Evolutionary conservation across 2,888 invertebrate genomes (phyloP), one percentile per base, ranked within the genome.

Genomic region (Rhogogaster chlorosoma): DNA sequence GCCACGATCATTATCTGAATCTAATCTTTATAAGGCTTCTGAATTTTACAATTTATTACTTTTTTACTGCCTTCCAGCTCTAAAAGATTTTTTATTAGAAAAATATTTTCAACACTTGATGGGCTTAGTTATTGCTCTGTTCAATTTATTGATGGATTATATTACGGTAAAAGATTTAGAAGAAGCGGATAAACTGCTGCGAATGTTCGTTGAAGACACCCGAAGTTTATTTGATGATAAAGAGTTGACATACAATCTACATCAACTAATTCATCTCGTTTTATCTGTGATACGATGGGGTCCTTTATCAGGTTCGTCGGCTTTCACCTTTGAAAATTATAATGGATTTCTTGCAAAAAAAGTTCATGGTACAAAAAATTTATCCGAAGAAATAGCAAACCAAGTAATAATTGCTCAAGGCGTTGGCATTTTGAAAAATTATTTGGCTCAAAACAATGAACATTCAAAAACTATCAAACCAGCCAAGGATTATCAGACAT

Each of bases 301-400:
- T 70, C 89, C 88, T 80, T 86, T 89, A 32, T 88, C 86, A 86
- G 86, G 86, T 15, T 86, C 87, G 10, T 87, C 88, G 22, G 86
- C 88, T 36, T 89, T 89, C 71, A 84, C 86, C 26, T 89, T 88
- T 85, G 89, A 89, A 86, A 87, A 86, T 84, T 85, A 78, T 57
- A 88, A 89, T 85, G 89, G 88, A 36, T 87, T 87, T 84, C 80
- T 89, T 38, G 85, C 85, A 0, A 86, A 88, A 5, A 84, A 83
- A 61, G 86, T 88, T 83, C 87, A 89, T 86, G 88, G 88, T 15
- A 86, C 80, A 1, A 86, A 88, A 83, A 71, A 88, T 61, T 45
- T 87, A 1, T 84, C 86, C 32, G 85, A 87, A 77, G 87, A 88
- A 85, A 85, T 89, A 1, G 61, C 85, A 3, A 88, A 87, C 49